Evolutionary conservation across 2,888 invertebrate genomes (phyloP), one percentile per base, ranked within the genome.

Genomic region (Eristalis pertinax): DNA sequence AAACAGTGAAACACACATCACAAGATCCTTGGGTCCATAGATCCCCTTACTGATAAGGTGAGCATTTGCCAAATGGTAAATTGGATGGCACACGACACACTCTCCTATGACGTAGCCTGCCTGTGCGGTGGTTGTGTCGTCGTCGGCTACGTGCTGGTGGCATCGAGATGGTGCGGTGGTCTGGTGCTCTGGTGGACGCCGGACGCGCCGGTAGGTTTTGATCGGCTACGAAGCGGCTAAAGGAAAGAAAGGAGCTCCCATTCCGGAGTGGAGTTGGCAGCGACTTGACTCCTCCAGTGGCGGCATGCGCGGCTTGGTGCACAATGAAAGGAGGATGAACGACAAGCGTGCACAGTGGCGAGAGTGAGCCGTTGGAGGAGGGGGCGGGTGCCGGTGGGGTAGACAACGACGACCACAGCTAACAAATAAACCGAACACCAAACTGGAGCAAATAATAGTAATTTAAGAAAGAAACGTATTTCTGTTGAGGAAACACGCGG

Each of bases 381-480:
- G n/a, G n/a, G n/a, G n/a, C n/a, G n/a, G 73, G 24, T 56, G 70
- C 67, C 26, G 67, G 43, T 26, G 65, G 24, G 58, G 38, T 56
- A 35, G 63, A 35, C 29, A 60, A 29, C 73, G 62, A 65, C 63
- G 78, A 72, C 86, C 82, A 64, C 83, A 84, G 68, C 64, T 72
- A 79, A 87, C 79, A 87, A 87, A 87, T 84, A 87, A 84, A 86
- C 83, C 87, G 76, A 87, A 87, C 83, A 87, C 87, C 87, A 84
- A 87, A 87, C 87, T 87, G 64, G 87, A 87, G 84, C 87, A 87
- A 87, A 87, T 87, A 87, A 87, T 87, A 87, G 87, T 87, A 87
- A 87, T 87, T 87, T 87, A 84, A 84, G 87, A 87, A 79, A 84
- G 87, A 87, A 87, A 87, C 84, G 84, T 87, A 80, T 87, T 87